Evolutionary conservation across 2,797 vertebrate genomes (phyloP).

Genomic region (Lacerta viridis): DNA sequence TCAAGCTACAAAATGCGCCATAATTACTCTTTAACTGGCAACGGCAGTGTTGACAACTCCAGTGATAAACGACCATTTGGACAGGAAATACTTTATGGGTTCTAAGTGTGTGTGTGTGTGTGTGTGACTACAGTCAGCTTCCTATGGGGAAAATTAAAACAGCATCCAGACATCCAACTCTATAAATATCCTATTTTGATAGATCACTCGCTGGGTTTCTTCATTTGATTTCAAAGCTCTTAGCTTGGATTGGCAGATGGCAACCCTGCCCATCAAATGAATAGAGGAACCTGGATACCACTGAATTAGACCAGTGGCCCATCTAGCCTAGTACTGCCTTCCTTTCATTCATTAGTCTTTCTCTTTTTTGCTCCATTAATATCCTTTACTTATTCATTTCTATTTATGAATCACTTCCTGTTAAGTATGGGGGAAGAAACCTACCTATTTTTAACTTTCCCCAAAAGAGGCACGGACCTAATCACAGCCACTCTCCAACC

Average conservation of each 20-base stretch:
- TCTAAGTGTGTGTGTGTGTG: conserved; percentile 31
- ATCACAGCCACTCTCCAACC: too few species aligned
- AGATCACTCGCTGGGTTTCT: conserved; percentile 6
- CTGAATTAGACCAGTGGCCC: too few species aligned
- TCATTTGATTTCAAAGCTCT: conserved; percentile 17
- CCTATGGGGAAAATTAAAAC: conserved; percentile 52
- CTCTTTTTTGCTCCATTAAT: background rate
- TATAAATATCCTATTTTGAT: conserved; percentile 21
- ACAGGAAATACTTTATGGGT: conserved; percentile 59
- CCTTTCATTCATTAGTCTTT: background rate
- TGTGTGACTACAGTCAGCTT: conserved; percentile 14
- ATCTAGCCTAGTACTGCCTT: background rate
- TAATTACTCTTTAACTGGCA: conserved; percentile 70
- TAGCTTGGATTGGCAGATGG: background rate
- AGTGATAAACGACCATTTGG: conserved; percentile 61
- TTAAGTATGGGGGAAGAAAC: background rate
- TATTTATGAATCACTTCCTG: too few species aligned
- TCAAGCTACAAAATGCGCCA: conserved; percentile 60
- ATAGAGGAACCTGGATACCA: background rate
- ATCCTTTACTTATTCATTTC: too few species aligned
- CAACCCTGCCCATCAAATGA: background rate
- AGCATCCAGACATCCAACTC: background rate
- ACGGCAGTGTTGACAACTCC: conserved; percentile 57
- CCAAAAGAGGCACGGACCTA: too few species aligned
- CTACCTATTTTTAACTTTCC: too few species aligned